Conservation (phyloP, 2,888 invertebrate species). For the Tetheella fluctuosa region DNA sequence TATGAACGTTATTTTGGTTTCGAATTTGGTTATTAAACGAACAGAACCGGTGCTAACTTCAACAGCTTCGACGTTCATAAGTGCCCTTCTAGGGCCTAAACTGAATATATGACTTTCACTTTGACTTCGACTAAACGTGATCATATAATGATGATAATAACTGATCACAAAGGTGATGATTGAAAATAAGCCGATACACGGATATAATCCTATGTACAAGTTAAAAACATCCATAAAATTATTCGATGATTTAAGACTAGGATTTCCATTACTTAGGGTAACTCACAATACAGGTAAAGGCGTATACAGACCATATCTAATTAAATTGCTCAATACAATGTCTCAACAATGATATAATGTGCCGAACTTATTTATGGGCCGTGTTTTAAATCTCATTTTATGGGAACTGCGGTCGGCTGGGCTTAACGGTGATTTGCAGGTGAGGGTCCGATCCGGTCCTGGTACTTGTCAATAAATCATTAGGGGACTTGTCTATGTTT, state of each 20-base stretch:
- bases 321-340: constrained; percentile 62
- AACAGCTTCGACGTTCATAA: too few species aligned
- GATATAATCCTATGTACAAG: background rate
- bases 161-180: background rate
- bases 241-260: constrained; percentile 31
- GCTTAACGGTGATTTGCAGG: constrained; percentile 69
- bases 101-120: too few species aligned
- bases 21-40: too few species aligned
- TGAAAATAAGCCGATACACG: background rate
- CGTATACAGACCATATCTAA: constrained; percentile 63
- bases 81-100: too few species aligned
- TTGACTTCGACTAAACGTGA: too few species aligned
- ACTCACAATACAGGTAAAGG: constrained; percentile 47
- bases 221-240: constrained; percentile 23
- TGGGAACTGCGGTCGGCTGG: constrained; percentile 77
- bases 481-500: constrained; percentile 35
- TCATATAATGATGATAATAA: background rate
- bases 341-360: constrained; percentile 57
- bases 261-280: constrained; percentile 31
- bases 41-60: too few species aligned
- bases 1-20: too few species aligned
- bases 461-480: constrained; percentile 48
- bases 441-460: constrained; percentile 51
- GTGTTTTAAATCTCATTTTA: constrained; percentile 80
- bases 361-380: constrained; percentile 62